Evolutionary conservation across 2,888 invertebrate genomes (phyloP).

Genomic region (Ephialtes manifestator): DNA sequence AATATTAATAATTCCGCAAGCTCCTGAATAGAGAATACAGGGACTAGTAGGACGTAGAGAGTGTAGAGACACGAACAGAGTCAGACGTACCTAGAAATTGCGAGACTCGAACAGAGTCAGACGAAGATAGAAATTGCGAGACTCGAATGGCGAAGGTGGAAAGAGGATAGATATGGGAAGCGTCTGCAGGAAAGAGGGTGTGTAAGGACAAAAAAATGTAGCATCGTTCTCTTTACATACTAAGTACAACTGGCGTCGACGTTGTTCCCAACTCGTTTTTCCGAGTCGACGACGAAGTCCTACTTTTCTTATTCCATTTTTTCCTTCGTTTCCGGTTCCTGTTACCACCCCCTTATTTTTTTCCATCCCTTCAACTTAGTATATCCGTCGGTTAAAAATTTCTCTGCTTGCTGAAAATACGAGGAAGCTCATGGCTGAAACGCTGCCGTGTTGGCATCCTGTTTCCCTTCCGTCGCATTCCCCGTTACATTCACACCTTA

Average conservation of each 20-base stretch:
- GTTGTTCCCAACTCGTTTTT: conserved; percentile 63
- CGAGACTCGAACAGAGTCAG: conserved; percentile 36
- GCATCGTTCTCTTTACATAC: conserved; percentile 78
- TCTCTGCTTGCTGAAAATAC: background rate
- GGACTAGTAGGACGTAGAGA: conserved; percentile 49
- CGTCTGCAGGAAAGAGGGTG: conserved; percentile 32
- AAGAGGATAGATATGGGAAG: conserved; percentile 51
- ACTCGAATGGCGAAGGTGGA: conserved; percentile 42
- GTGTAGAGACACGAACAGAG: background rate
- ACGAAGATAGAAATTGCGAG: conserved; percentile 19
- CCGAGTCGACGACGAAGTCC: conserved; percentile 54
- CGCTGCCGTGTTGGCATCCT: background rate
- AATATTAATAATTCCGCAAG: conserved; percentile 78
- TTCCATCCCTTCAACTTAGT: background rate
- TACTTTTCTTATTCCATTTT: conserved; percentile 43
- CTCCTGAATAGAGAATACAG: conserved; percentile 78
- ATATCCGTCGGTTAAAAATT: conserved; percentile 10
- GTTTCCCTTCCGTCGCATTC: background rate
- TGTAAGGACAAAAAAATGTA: conserved; percentile 39
- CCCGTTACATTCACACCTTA: background rate
- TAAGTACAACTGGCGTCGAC: conserved; percentile 74
- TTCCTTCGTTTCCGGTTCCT: background rate
- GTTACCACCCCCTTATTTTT: background rate
- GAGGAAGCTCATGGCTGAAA: background rate
- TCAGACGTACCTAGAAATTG: conserved; percentile 18